A percentile compares a stretch with the other conserved stretches of the same genome.
Conservation (phyloP, 23 tunicate species). For the Corella eumyota region DNA sequence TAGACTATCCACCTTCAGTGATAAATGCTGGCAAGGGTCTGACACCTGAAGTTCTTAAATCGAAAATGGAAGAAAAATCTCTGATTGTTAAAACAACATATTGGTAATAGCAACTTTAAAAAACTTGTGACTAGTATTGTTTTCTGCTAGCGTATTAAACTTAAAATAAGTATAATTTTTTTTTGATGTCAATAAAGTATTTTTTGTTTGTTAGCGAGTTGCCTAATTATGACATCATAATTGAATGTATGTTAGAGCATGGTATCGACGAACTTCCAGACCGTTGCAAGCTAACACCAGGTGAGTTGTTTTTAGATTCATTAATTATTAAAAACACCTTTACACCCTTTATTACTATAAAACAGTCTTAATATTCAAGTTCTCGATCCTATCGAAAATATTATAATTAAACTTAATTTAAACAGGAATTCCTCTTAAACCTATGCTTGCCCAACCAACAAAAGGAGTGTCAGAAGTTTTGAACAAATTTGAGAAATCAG, state of each 20-base stretch:
- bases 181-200: too few relatives aligned
- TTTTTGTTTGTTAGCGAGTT: slow-evolving; percentile 62
- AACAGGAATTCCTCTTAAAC: slow-evolving; percentile 84
- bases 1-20: slow-evolving; percentile 57
- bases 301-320: slow-evolving; percentile 7
- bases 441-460: slow-evolving; percentile 99
- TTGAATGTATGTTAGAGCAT: slow-evolving; percentile 43
- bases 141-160: too few relatives aligned
- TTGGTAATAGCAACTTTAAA: slow-evolving; percentile 25
- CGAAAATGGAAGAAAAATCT: slow-evolving; percentile 64
- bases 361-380: not conserved
- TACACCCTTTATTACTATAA: not conserved
- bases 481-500: slow-evolving; percentile 66
- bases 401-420: too few relatives aligned
- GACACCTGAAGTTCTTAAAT: slow-evolving; percentile 34
- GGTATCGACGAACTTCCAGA: slow-evolving; percentile 76
- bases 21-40: slow-evolving; percentile 42
- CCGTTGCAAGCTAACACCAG: slow-evolving; percentile 90
- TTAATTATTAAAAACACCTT: too few relatives aligned
- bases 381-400: too few relatives aligned
- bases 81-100: slow-evolving; percentile 68
- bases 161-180: too few relatives aligned
- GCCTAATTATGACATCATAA: slow-evolving; percentile 86
- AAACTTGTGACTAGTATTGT: too few relatives aligned
- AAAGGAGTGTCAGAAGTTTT: slow-evolving; percentile 89